Percentiles rank a stretch among this genome's conserved stretches.
phyloP scores from a whole-genome alignment of 2,113 vertebrate species.

The Jaculus jaculus region DNA sequence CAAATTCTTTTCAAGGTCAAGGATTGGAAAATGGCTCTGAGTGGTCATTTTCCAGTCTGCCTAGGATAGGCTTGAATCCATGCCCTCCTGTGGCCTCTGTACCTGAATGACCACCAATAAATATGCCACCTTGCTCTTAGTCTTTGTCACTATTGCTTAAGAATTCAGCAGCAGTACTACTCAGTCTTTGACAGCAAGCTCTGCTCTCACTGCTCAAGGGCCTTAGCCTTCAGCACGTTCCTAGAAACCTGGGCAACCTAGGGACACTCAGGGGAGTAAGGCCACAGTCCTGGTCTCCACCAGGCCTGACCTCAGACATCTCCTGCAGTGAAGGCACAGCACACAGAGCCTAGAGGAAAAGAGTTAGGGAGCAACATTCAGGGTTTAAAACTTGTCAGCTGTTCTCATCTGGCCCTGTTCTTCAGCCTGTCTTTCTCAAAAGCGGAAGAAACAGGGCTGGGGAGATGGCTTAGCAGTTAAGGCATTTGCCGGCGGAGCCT shows the following conservation, averaged over 20 bases:
- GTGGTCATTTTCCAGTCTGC: no score
- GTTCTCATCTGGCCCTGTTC: background rate
- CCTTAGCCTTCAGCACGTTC: background rate
- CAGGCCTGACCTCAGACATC: background rate
- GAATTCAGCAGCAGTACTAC: background rate
- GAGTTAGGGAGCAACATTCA: fast-evolving
- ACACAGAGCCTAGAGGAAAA: background rate
- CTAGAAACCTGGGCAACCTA: background rate
- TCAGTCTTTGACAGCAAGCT: background rate
- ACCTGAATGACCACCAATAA: no score
- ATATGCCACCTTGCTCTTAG: no score
- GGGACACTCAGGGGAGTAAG: background rate
- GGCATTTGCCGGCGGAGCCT: no score
- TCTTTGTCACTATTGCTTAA: no score
- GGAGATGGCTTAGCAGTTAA: no score
- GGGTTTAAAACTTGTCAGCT: background rate
- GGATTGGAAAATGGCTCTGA: no score
- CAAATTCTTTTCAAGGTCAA: no score
- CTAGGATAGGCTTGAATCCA: no score
- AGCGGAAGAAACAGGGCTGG: background rate
- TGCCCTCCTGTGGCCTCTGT: no score
- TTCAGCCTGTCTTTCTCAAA: background rate
- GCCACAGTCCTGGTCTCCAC: background rate
- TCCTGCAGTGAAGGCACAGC: background rate
- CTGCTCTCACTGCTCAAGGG: background rate